A percentile compares a stretch with the other conserved stretches of the same genome.
Conservation (phyloP, 2,888 invertebrate species). For the Nineta flava region DNA sequence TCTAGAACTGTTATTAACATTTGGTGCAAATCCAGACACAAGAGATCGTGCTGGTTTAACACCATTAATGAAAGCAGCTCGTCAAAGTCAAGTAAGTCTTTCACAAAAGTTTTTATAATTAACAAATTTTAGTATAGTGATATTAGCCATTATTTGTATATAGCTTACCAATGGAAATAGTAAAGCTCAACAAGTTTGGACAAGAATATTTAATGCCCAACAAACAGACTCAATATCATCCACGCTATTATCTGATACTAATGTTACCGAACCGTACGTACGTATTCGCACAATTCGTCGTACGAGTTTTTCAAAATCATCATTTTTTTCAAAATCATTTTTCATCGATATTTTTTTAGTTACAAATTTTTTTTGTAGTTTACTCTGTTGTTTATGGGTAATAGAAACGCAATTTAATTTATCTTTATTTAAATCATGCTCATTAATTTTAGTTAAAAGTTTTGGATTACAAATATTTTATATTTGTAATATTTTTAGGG, state of each 20-base stretch:
- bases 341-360: too few species aligned
- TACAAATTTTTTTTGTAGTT: too few species aligned
- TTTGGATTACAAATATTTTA: not conserved
- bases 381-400: too few species aligned
- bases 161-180: not conserved
- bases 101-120: not conserved
- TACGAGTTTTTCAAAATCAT: not conserved
- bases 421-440: too few species aligned
- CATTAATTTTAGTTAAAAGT: too few species aligned
- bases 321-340: too few species aligned
- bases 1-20: slow-evolving; percentile 62
- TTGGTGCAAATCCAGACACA: slow-evolving; percentile 79
- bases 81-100: slow-evolving; percentile 49
- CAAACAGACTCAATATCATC: not conserved
- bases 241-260: not conserved
- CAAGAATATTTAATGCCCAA: not conserved
- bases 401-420: too few species aligned
- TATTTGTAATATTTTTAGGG: slow-evolving; percentile 32
- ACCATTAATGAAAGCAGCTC: slow-evolving; percentile 80
- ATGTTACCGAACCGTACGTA: not conserved
- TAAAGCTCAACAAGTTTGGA: slow-evolving; percentile 1
- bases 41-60: slow-evolving; percentile 75
- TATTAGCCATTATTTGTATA: not conserved
- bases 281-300: not conserved
- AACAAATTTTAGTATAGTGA: not conserved